Evolutionary conservation across 2,888 invertebrate species (phyloP).

Genomic region (Thera britannica): DNA sequence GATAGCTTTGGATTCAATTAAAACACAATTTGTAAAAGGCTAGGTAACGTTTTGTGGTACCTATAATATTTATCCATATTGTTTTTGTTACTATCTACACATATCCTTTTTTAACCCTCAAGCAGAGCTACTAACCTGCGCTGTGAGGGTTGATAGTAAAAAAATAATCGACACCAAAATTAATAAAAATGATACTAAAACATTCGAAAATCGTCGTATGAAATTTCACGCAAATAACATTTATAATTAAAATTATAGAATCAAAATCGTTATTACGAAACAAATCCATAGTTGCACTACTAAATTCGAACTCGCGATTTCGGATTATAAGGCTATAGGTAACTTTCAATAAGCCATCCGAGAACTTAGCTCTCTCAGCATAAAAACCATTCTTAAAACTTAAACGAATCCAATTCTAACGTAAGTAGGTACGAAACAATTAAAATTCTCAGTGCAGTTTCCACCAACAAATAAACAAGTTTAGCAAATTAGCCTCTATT

Average conservation of each 20-base stretch:
- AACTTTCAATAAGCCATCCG: neutral
- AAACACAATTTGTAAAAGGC: neutral
- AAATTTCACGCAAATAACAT: neutral
- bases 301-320: too few species aligned
- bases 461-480: slow-evolving; percentile 25
- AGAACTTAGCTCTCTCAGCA: neutral
- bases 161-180: too few species aligned
- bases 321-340: neutral
- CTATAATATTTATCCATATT: too few species aligned
- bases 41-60: too few species aligned
- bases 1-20: slow-evolving; percentile 1
- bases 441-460: slow-evolving; percentile 11
- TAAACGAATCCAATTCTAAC: neutral
- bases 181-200: too few species aligned
- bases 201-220: neutral
- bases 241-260: slow-evolving; percentile 19
- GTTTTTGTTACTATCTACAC: too few species aligned
- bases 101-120: too few species aligned
- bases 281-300: too few species aligned
- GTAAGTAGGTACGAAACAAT: slow-evolving; percentile 4
- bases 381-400: neutral
- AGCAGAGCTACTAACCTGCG: too few species aligned
- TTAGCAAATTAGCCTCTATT: slow-evolving; percentile 29
- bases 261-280: slow-evolving; percentile 15
- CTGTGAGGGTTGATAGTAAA: too few species aligned